phyloP scores from a whole-genome alignment of 2,888 invertebrate species.

The Dryococelus australis region DNA sequence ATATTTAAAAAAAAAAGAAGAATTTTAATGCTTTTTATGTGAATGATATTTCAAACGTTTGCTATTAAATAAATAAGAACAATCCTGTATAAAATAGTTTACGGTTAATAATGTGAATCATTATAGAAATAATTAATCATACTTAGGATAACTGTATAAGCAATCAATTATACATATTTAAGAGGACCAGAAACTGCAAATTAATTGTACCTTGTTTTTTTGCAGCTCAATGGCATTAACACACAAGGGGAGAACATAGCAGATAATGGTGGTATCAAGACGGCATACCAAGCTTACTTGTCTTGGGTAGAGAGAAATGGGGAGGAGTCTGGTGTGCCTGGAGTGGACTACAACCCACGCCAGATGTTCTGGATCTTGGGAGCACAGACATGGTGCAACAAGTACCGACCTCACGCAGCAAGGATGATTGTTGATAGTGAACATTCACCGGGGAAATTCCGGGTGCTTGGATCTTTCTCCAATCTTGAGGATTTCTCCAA shows the following conservation, averaged over 20 bases:
- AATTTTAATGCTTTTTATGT: no score
- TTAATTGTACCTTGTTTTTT: not conserved
- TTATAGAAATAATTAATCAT: no score
- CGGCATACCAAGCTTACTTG: slow-evolving; percentile 85
- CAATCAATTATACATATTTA: no score
- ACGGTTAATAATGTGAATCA: no score
- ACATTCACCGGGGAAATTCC: slow-evolving; percentile 63
- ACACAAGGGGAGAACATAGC: slow-evolving; percentile 96
- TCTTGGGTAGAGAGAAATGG: slow-evolving; percentile 75
- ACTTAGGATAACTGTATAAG: no score
- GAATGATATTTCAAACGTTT: no score
- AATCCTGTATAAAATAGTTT: no score
- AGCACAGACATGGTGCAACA: slow-evolving; percentile 86
- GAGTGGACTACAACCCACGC: slow-evolving; percentile 67
- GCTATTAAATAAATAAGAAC: no score
- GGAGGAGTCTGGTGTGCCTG: slow-evolving; percentile 73
- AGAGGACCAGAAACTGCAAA: not conserved
- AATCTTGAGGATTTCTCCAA: slow-evolving; percentile 67
- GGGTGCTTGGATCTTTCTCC: slow-evolving; percentile 69
- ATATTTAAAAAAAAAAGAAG: no score
- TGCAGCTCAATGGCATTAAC: slow-evolving; percentile 86
- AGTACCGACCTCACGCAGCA: slow-evolving; percentile 75
- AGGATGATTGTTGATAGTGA: slow-evolving; percentile 79
- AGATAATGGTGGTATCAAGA: slow-evolving; percentile 92
- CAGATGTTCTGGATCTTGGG: slow-evolving; percentile 81